Conservation (phyloP, 2,113 vertebrate genomes). For the Gallinago undulata region DNA sequence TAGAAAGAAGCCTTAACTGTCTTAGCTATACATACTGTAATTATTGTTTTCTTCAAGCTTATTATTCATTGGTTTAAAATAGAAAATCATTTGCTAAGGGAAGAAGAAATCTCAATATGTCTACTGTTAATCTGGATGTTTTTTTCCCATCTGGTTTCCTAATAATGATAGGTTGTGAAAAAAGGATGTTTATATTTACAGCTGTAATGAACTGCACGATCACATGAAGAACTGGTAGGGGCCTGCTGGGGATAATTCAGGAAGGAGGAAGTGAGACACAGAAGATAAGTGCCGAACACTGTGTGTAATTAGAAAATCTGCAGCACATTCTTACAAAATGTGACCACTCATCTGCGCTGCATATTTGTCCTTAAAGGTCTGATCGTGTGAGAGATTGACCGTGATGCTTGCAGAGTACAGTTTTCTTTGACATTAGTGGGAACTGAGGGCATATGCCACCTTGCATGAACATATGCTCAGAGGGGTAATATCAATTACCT, state of each 20-base stretch:
- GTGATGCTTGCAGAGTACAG: not conserved
- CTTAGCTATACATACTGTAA: not conserved
- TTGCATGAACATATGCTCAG: not conserved
- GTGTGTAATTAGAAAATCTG: not conserved
- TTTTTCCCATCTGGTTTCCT: constrained; percentile 4
- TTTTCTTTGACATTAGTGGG: not conserved
- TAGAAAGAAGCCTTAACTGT: not conserved
- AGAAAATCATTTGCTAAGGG: not conserved
- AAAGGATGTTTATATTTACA: constrained; percentile 14
- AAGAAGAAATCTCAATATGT: not conserved
- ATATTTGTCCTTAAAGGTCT: not conserved
- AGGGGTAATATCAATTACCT: not conserved
- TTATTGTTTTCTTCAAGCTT: not conserved
- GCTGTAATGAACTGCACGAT: not conserved
- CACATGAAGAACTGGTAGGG: not conserved
- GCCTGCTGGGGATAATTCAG: not conserved
- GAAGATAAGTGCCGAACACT: not conserved
- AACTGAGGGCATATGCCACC: not conserved
- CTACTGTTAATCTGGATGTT: not conserved
- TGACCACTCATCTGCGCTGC: not conserved
- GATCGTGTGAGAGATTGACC: not conserved
- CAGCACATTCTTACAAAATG: not conserved
- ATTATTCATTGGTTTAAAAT: not conserved
- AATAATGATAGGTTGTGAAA: not conserved
- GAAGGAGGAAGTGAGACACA: not conserved